These are phyloP conservation scores for Lasius fuliginosus DNA, from an alignment of 2,888 invertebrate genomes.

Conservation along the genomic window DNA sequence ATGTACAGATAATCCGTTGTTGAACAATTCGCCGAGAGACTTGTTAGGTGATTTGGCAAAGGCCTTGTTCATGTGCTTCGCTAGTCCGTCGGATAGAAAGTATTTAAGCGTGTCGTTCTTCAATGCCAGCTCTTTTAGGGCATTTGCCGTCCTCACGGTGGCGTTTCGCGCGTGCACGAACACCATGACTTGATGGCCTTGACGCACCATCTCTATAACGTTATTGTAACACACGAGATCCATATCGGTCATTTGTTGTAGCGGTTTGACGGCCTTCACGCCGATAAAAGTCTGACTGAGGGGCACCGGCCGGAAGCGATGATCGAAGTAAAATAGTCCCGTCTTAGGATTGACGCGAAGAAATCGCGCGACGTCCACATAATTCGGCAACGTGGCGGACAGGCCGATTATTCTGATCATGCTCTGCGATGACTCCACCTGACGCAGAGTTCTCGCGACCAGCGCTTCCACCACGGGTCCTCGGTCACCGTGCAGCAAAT, in stretches of 20 bases:
- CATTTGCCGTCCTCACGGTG: slow-evolving; percentile 95
- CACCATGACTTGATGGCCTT: slow-evolving; percentile 98
- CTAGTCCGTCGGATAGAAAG: slow-evolving; percentile 90
- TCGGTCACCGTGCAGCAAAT: slow-evolving; percentile 97
- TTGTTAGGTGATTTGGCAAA: slow-evolving; percentile 93
- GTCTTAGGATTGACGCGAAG: slow-evolving; percentile 96
- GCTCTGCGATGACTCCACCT: slow-evolving; percentile 95
- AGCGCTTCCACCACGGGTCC: slow-evolving; percentile 99
- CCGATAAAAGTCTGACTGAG: slow-evolving; percentile 97
- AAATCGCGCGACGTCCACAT: slow-evolving; percentile 97
- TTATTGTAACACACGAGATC: slow-evolving; percentile 98
- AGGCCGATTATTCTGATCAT: slow-evolving; percentile 99
- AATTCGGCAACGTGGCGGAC: slow-evolving; percentile 99
- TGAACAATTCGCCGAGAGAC: slow-evolving; percentile 93
- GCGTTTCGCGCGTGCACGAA: slow-evolving; percentile 99
- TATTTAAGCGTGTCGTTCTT: slow-evolving; percentile 91
- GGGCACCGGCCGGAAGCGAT: slow-evolving; percentile 98
- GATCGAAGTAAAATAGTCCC: slow-evolving; percentile 98
- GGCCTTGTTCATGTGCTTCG: slow-evolving; percentile 90
- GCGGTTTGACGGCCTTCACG: slow-evolving; percentile 90
- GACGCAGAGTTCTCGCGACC: slow-evolving; percentile 97
- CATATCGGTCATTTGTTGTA: slow-evolving; percentile 92
- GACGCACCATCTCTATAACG: slow-evolving; percentile 93
- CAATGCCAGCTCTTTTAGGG: slow-evolving; percentile 93
- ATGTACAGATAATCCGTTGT: slow-evolving; percentile 96